phyloP scores from a whole-genome alignment of 1,140 invertebrate species.

The Diachasmimorpha longicaudata region DNA sequence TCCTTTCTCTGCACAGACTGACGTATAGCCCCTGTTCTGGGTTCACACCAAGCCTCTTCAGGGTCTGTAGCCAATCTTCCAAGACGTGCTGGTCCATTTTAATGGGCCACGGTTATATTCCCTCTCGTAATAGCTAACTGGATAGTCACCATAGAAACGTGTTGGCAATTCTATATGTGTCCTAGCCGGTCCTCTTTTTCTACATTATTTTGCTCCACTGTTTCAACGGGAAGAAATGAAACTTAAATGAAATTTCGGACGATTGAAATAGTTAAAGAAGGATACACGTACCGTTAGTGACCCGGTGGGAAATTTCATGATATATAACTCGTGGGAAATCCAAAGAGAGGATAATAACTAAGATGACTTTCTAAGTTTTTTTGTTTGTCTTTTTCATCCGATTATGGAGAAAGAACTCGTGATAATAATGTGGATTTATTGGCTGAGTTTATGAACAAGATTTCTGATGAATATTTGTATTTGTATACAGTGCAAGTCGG shows the following conservation, averaged over 20 bases:
- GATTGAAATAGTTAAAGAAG: not conserved
- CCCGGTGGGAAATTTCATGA: not conserved
- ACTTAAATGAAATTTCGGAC: not conserved
- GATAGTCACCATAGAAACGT: not conserved
- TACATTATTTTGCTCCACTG: not conserved
- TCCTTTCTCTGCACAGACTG: not conserved
- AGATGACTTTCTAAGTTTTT: not conserved
- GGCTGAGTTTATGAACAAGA: too few species aligned
- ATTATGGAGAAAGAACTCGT: too few species aligned
- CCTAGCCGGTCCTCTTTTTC: not conserved
- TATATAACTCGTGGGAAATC: not conserved
- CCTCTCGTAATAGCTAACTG: not conserved
- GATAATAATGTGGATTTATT: too few species aligned
- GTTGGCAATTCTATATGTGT: not conserved
- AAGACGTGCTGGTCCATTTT: constrained; percentile 11
- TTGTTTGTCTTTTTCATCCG: not conserved
- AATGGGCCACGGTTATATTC: not conserved
- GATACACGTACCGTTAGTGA: not conserved
- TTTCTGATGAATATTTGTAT: not conserved
- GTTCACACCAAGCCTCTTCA: not conserved
- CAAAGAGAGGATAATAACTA: not conserved
- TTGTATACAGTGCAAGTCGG: too few species aligned
- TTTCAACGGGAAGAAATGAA: not conserved
- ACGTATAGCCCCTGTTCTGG: not conserved
- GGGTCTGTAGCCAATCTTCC: not conserved